Percentiles rank a stretch among this genome's conserved stretches.
Conservation (phyloP, 2,113 vertebrate genomes). For the Dunckerocampus dactyliophorus region DNA sequence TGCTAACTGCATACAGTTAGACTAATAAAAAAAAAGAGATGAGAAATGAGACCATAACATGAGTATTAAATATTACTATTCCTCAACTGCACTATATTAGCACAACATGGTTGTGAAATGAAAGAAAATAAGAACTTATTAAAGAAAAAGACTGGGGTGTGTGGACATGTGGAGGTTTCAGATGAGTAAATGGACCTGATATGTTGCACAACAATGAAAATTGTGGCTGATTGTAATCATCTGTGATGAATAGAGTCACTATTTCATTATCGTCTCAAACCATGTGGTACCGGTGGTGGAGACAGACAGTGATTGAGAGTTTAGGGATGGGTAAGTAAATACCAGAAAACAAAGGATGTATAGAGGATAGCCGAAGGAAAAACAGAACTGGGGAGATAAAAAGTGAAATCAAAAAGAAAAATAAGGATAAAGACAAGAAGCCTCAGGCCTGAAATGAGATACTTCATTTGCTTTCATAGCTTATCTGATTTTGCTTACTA, state of each 20-base stretch:
- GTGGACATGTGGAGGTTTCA: conserved; percentile 13
- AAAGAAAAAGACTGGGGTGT: background rate
- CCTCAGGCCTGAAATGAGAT: conserved; percentile 55
- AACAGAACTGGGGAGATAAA: background rate
- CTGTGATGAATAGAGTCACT: conserved; percentile 56
- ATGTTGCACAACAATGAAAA: conserved; percentile 18
- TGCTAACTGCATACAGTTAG: background rate
- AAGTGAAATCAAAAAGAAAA: conserved; percentile 5
- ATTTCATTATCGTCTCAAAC: conserved; percentile 58
- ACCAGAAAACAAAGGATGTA: conserved; percentile 11
- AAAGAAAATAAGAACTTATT: background rate
- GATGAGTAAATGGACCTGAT: conserved; percentile 29
- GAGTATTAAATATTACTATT: background rate
- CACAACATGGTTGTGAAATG: background rate
- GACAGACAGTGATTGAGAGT: conserved; percentile 17
- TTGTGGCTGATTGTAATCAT: conserved; percentile 36
- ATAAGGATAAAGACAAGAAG: conserved; percentile 23
- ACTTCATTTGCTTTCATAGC: conserved; percentile 53
- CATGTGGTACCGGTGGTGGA: conserved; percentile 24
- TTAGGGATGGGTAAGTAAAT: conserved; percentile 5
- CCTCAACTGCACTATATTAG: background rate
- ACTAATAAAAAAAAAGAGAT: conserved; percentile 6
- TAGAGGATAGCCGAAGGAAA: background rate
- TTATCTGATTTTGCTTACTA: conserved; percentile 44
- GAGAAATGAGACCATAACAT: conserved; percentile 7